A percentile compares a stretch with the other conserved stretches of the same genome.
Evolutionary conservation across 1,140 invertebrate genomes (phyloP).

Genomic region (Armadillidium nasatum): DNA sequence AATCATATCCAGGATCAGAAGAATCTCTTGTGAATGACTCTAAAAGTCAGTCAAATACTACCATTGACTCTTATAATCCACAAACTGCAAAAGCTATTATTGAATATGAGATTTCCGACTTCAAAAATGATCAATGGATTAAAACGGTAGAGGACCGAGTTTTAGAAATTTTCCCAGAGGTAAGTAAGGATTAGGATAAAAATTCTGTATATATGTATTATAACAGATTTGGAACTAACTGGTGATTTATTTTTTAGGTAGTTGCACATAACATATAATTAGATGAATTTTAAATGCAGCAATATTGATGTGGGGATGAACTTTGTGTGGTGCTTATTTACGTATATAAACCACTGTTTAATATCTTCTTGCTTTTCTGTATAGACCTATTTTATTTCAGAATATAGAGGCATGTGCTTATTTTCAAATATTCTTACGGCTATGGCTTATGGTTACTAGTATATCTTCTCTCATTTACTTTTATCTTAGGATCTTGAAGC

Average conservation of each 20-base stretch:
- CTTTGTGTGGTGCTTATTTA: neutral
- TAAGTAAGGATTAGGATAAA: neutral
- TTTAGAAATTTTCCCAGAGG: neutral
- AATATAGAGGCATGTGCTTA: neutral
- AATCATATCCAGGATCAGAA: neutral
- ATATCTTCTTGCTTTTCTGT: neutral
- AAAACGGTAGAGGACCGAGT: neutral
- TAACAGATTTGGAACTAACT: neutral
- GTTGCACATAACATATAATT: neutral
- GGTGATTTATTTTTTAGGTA: neutral
- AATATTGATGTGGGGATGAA: neutral
- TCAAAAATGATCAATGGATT: neutral
- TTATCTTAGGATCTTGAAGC: neutral
- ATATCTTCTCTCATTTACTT: neutral
- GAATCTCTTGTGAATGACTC: neutral
- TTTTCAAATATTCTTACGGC: neutral
- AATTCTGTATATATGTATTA: neutral
- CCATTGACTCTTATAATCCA: neutral
- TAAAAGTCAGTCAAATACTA: neutral
- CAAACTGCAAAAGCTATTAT: no score
- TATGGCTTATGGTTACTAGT: constrained; percentile 5
- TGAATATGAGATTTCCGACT: neutral
- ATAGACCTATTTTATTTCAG: neutral
- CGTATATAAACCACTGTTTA: neutral
- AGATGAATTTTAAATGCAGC: no score